A percentile compares a stretch with the other conserved stretches of the same genome.
These are phyloP conservation scores for Sinohyriopsis cumingii DNA, from an alignment of 2,888 invertebrate genomes.

Conservation along the genomic window DNA sequence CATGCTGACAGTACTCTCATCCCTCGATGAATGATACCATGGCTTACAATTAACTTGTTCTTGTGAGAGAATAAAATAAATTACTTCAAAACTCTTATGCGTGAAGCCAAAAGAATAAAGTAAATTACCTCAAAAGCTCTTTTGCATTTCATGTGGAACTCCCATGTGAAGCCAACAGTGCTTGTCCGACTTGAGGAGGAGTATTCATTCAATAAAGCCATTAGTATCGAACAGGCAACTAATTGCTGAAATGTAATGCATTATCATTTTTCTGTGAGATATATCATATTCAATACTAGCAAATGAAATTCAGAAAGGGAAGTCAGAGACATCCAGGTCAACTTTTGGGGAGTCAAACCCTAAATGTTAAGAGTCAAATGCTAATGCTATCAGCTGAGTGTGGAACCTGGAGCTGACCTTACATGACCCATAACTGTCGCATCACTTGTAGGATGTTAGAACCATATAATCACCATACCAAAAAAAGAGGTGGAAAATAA, in stretches of 20 bases:
- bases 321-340: too few relatives aligned
- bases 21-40: too few relatives aligned
- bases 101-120: conserved; percentile 79
- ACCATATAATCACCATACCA: too few relatives aligned
- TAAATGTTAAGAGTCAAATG: too few relatives aligned
- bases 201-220: conserved; percentile 90
- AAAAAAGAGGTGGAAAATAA: too few relatives aligned
- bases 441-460: too few relatives aligned
- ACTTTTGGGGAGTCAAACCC: too few relatives aligned
- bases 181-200: conserved; percentile 88
- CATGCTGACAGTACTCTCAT: too few relatives aligned
- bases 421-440: too few relatives aligned
- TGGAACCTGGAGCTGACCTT: too few relatives aligned
- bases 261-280: neutral
- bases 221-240: conserved; percentile 87
- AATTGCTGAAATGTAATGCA: conserved; percentile 78
- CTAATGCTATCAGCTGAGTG: too few relatives aligned
- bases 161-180: conserved; percentile 91
- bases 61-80: neutral
- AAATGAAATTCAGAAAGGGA: neutral
- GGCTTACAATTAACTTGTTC: too few relatives aligned
- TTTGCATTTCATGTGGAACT: conserved; percentile 88
- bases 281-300: neutral
- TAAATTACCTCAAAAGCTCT: conserved; percentile 83
- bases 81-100: conserved; percentile 87